Percentiles rank a stretch among this genome's conserved stretches.
These are phyloP conservation scores for Nephila pilipes DNA, from an alignment of 1,140 invertebrate genomes.

Conservation along the genomic window DNA sequence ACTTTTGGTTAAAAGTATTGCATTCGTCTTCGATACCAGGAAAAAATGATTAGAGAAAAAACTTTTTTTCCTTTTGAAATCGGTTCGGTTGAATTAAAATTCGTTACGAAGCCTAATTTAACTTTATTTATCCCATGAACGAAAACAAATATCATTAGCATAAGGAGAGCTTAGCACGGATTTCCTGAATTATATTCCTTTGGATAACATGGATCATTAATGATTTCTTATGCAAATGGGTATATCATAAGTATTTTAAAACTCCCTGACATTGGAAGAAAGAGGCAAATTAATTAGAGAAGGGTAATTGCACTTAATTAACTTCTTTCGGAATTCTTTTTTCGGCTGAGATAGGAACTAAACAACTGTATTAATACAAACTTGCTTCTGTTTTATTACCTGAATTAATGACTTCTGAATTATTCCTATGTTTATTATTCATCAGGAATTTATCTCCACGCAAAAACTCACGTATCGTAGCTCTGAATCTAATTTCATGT, in stretches of 20 bases:
- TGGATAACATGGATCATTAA: neutral
- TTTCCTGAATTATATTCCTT: neutral
- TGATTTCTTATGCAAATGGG: conserved; percentile 12
- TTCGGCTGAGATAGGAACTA: neutral
- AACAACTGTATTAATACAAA: neutral
- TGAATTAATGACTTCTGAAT: neutral
- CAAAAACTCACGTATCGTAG: neutral
- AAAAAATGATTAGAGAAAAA: no score
- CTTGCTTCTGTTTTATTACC: neutral
- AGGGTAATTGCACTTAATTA: conserved; percentile 11
- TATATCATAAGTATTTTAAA: neutral
- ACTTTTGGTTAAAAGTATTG: no score
- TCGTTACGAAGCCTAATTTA: no score
- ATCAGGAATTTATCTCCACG: neutral
- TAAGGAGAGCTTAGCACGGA: neutral
- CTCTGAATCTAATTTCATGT: neutral
- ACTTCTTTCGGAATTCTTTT: neutral
- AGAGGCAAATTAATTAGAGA: neutral
- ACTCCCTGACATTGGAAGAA: neutral
- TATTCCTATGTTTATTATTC: conserved; percentile 1
- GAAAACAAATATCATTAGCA: neutral
- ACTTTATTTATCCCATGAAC: neutral
- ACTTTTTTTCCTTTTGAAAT: no score
- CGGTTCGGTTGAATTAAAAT: no score
- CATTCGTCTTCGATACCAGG: no score